Conservation (phyloP, 2,888 invertebrate species). For the Eubasilissa splendida region DNA sequence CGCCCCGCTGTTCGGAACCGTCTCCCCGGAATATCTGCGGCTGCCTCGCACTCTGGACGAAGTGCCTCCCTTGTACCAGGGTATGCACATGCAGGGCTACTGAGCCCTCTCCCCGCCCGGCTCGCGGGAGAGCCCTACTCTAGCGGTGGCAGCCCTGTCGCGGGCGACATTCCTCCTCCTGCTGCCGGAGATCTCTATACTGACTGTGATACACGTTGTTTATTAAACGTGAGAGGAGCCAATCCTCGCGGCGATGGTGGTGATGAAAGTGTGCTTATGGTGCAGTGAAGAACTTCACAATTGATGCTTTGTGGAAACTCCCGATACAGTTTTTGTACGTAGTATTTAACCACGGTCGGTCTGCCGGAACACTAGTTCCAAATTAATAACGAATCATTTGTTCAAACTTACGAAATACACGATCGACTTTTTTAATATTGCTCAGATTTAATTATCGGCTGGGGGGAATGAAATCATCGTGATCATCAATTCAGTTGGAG, state of each 20-base stretch:
- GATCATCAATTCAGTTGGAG: too few relatives aligned
- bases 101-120: constrained; percentile 19
- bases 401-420: too few relatives aligned
- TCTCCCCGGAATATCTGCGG: constrained; percentile 56
- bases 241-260: neutral
- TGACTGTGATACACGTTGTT: constrained; percentile 55
- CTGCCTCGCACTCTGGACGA: constrained; percentile 54
- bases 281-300: constrained; percentile 1
- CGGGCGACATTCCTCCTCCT: neutral
- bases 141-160: constrained; percentile 18
- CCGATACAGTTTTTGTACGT: neutral
- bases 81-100: constrained; percentile 41
- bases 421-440: too few relatives aligned
- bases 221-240: constrained; percentile 25
- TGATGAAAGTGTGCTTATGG: constrained; percentile 5
- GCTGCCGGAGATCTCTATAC: constrained; percentile 49
- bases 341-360: too few relatives aligned
- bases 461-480: too few relatives aligned
- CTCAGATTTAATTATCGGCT: too few relatives aligned
- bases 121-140: neutral
- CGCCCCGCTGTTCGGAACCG: constrained; percentile 56
- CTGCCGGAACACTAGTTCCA: too few relatives aligned
- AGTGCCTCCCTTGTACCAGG: constrained; percentile 45
- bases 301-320: neutral
- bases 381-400: too few relatives aligned